phyloP scores from a whole-genome alignment of 2,797 vertebrate genomes.

The Leucoraja ocellata region DNA sequence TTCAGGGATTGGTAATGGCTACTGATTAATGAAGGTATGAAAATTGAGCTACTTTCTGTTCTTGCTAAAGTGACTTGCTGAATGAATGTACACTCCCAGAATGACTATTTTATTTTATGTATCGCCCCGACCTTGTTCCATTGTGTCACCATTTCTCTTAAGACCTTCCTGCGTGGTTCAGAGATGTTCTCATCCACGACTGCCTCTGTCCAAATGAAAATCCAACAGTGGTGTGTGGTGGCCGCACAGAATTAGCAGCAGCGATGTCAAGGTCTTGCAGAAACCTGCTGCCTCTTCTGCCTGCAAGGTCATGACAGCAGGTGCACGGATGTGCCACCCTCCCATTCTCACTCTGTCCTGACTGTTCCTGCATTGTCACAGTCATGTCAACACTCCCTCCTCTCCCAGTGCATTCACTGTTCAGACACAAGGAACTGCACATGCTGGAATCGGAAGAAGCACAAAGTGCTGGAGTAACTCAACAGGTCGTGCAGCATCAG shows the following conservation, averaged over 20 bases:
- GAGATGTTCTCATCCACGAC: not conserved
- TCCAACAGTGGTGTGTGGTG: not conserved
- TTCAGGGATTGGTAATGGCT: not conserved
- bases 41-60: not conserved
- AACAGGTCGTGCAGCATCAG: too few relatives aligned
- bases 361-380: not conserved
- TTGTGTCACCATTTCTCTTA: not conserved
- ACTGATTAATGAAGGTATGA: not conserved
- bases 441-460: too few relatives aligned
- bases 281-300: not conserved
- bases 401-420: not conserved
- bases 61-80: not conserved
- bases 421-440: too few relatives aligned
- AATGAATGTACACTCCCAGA: not conserved
- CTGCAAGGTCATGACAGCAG: not conserved
- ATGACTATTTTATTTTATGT: not conserved
- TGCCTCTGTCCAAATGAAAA: not conserved
- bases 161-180: not conserved
- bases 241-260: not conserved
- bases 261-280: not conserved
- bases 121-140: not conserved
- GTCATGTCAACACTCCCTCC: too few relatives aligned
- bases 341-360: not conserved
- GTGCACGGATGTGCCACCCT: not conserved
- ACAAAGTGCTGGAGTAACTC: too few relatives aligned